Conservation (phyloP, 1,140 invertebrate species). For the Megalonaias nervosa region DNA sequence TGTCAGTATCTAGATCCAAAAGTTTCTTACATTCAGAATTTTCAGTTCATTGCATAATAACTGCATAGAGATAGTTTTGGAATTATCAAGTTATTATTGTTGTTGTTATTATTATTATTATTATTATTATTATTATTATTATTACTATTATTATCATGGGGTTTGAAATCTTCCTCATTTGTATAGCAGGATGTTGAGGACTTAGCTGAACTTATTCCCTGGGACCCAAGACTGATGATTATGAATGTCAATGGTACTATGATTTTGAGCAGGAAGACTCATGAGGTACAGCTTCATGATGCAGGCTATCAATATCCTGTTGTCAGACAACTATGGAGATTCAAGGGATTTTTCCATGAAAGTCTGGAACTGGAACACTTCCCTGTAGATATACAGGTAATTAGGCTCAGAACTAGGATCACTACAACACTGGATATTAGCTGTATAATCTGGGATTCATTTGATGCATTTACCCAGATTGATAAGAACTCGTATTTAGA, state of each 20-base stretch:
- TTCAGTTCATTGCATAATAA: too few species aligned
- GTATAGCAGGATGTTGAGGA: conserved; percentile 32
- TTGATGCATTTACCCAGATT: too few species aligned
- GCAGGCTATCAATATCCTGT: conserved; percentile 47
- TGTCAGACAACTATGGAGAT: conserved; percentile 53
- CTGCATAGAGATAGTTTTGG: too few species aligned
- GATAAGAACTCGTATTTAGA: too few species aligned
- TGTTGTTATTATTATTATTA: too few species aligned
- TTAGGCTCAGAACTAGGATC: not conserved
- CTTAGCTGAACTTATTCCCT: conserved; percentile 33
- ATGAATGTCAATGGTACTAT: conserved; percentile 52
- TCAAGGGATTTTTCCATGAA: conserved; percentile 62
- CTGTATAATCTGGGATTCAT: not conserved
- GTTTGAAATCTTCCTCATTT: too few species aligned
- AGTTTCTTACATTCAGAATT: too few species aligned
- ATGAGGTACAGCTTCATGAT: conserved; percentile 42
- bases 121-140: too few species aligned
- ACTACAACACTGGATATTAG: not conserved
- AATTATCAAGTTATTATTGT: too few species aligned
- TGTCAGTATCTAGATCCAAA: too few species aligned
- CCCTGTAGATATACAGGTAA: conserved; percentile 67
- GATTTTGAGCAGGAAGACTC: conserved; percentile 37
- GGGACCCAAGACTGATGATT: conserved; percentile 53
- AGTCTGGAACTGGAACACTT: conserved; percentile 64
- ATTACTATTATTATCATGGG: too few species aligned